Evolutionary conservation across 2,113 vertebrate species (phyloP).

Genomic region (Sisor rabdophorus): DNA sequence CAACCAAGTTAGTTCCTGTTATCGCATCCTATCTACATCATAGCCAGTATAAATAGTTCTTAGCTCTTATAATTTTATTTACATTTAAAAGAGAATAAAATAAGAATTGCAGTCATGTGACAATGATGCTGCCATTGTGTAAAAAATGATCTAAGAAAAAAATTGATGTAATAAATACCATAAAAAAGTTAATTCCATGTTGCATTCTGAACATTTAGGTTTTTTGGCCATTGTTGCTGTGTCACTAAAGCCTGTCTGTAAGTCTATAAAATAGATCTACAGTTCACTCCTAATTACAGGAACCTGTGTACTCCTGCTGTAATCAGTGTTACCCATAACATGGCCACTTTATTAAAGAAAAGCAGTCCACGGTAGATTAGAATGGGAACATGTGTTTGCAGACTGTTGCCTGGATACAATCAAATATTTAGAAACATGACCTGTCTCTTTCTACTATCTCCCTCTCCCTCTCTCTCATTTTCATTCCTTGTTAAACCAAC

Average conservation of each 20-base stretch:
- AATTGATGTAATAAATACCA: not conserved
- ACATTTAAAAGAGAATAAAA: not conserved
- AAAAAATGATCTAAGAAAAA: too few species aligned
- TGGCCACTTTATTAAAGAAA: conserved; percentile 6
- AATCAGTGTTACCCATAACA: not conserved
- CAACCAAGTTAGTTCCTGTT: not conserved
- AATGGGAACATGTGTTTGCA: conserved; percentile 21
- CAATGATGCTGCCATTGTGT: not conserved
- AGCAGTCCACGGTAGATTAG: not conserved
- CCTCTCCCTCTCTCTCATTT: too few species aligned
- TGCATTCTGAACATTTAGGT: not conserved
- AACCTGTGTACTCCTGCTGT: not conserved
- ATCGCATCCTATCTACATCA: not conserved
- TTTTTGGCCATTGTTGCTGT: not conserved
- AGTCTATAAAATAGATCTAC: not conserved
- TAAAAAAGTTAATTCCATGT: not conserved
- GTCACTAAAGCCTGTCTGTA: not conserved
- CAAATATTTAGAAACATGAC: conserved; percentile 42
- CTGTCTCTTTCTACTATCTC: not conserved
- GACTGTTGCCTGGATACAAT: conserved; percentile 30
- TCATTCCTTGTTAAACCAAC: too few species aligned
- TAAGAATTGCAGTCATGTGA: not conserved
- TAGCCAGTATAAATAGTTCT: not conserved
- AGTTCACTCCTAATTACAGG: not conserved
- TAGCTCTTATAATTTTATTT: not conserved